Base-by-base conservation (phyloP, 2,113 vertebrate genomes). In the Myotis yumanensis region DNA sequence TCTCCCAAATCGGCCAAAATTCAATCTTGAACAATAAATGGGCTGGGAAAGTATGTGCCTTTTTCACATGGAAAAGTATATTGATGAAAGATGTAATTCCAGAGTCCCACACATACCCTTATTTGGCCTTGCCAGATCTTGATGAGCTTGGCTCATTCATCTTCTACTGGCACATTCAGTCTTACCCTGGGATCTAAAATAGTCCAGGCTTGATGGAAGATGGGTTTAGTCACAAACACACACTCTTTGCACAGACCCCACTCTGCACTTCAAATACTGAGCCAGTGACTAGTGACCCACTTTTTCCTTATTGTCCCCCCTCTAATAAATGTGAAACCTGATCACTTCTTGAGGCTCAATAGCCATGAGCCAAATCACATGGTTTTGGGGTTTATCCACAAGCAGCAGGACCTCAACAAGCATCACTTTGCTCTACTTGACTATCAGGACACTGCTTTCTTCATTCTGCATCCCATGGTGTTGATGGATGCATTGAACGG, bases 21-120 rank as follows among this genome's bases (percentile, higher is more conserved):
- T 28, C 12, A 54, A 96, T 35, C 43, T 93, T 85, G 76, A 93
- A 68, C 18, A 72, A 84, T 71, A 93, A 80, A 37, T 32, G n/a
- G 23, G 23, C 18, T 77, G 23, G 77, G n/a, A 43, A 93, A 82
- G 20, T 5, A 22, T 46, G 4, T 77, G 37, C 40, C 16, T 35
- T 90, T 86, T 96, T 40, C 54, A 48, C 1, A 1, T 59, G 14
- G 68, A 37, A 77, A 46, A 40, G 11, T 54, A 48, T 30, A 23
- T 66, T 25, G 69, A 14, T 23, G 5, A 71, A 72, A 86, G 16
- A 30, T 30, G 2, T 15, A 51, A 64, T 71, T 85, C 35, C n/a
- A 59, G 28, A 32, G 64, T n/a, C 28, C 20, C 35, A n/a, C 11
- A 68, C 1, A 4, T 7, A 77, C 48, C 12, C 51, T 75, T 51